Base-by-base conservation (phyloP, 1,140 invertebrate species). In the Cydia strobilella region DNA sequence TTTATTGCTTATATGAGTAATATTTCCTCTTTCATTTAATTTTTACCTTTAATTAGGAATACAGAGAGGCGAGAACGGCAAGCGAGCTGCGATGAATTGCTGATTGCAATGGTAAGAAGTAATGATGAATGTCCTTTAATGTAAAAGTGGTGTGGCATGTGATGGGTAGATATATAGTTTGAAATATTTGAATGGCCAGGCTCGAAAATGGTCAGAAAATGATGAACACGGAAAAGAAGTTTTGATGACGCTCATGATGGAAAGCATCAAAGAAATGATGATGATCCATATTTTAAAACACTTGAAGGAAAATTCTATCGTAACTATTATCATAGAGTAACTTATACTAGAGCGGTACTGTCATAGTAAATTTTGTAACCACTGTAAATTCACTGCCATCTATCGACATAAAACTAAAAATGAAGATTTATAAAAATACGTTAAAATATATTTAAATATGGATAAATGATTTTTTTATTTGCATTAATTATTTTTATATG, bases 191-290 rank as follows among this genome's bases (percentile, higher is more conserved):
- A 23, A 72, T 72, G n/a, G 7, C n/a, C 31, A 45, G 10, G 69
- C 18, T 39, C 31, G 7, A 69, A n/a, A 10, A 69, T 69, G 65
- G 6, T 69, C 31, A 51, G 39, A 76, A 72, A 59, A 66, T 65
- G 63, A 74, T 73, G 18, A 74, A 62, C 39, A 62, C 27, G 63
- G 66, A 63, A 74, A 72, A 72, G 73, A 74, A 74, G 69, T 72
- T 62, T 74, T 59, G 63, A 72, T 48, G 54, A 42, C 18, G 59
- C 51, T 54, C 12, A 73, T 27, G 39, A 69, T 48, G 13, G 13
- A n/a, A 83, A 51, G 72, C 72, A 73, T n/a, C 39, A 0, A 45
- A 48, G 35, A 15, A 18, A 73, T 73, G 45, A 73, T 73, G 72
- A 73, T 51, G 42, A 73, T 51, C 65, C 65, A 69, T 69, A 69